A percentile compares a stretch with the other conserved stretches of the same genome.
Conservation (phyloP, 23 tunicate species). For the Trididemnum miniatum region DNA sequence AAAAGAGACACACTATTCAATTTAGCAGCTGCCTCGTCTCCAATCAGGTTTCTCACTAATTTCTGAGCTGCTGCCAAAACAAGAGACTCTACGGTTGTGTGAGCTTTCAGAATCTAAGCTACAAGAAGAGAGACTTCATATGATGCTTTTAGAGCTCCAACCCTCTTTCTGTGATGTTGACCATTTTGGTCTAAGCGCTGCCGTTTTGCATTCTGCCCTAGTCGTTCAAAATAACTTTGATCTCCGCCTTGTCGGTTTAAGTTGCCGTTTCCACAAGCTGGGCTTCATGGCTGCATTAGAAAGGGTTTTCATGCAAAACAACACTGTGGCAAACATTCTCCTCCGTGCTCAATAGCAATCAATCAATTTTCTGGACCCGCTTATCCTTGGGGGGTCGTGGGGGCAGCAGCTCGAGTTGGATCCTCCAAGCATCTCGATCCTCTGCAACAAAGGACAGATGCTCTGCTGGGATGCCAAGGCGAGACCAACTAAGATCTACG, state of each 20-base stretch:
- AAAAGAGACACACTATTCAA: constrained; percentile 59
- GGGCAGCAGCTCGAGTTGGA: too few species aligned
- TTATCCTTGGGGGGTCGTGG: too few species aligned
- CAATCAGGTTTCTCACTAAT: constrained; percentile 42
- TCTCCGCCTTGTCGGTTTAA: constrained; percentile 31
- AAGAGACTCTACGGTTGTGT: constrained; percentile 73
- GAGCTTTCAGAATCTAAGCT: constrained; percentile 64
- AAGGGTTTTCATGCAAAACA: too few species aligned
- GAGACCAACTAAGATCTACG: too few species aligned
- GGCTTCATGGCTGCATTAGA: too few species aligned
- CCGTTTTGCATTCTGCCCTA: constrained; percentile 34
- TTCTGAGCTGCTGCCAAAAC: constrained; percentile 64
- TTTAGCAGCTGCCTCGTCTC: too few species aligned
- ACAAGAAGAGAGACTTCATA: constrained; percentile 78
- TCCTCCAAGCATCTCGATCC: too few species aligned
- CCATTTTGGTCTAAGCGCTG: constrained; percentile 39
- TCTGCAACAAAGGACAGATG: too few species aligned
- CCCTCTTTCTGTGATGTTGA: constrained; percentile 28
- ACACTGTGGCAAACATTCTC: constrained; percentile 47
- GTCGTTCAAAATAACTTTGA: constrained; percentile 38
- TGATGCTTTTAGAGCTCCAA: constrained; percentile 58
- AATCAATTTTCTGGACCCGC: too few species aligned
- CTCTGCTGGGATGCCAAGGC: too few species aligned
- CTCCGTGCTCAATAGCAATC: too few species aligned
- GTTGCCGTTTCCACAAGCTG: constrained; percentile 39